Base-by-base conservation (phyloP, 2,797 vertebrate species). In the Propithecus perrieri region DNA sequence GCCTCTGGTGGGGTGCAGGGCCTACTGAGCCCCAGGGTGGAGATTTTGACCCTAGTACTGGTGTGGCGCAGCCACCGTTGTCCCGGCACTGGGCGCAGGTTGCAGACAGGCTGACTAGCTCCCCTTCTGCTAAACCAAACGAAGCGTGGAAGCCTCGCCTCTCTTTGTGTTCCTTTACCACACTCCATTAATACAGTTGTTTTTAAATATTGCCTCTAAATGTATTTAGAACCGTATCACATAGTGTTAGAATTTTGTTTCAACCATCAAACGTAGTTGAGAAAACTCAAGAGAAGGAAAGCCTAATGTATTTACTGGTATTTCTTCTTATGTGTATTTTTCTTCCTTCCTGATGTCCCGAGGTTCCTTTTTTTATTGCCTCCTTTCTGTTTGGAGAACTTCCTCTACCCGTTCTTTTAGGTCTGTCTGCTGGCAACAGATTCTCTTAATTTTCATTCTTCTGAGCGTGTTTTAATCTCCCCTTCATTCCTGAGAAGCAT, bases 301-400 rank as follows among this genome's bases (percentile, higher is more conserved):
- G 12, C 67, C 67, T 30, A 8, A 8, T n/a, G 76, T 28, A 5
- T 7, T 65, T 46, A 69, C n/a, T 5, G 0, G 0, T 24, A 2
- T 74, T 30, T 88, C 55, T 53, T n/a, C 85, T 30, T 55, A n/a
- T 17, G 35, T 53, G 43, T 75, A 14, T 75, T 65, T 85, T 85
- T 53, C 43, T 74, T 53, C 30, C 76, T 74, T 65, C 41, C 76
- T 81, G n/a, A 50, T 26, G 24, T 22, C 12, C 35, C 12, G 3
- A 2, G 17, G 18, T 43, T 53, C 55, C 15, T 55, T 87, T n/a
- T 79, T 80, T 50, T 53, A 12, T 20, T 46, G 41, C 26, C 26
- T 93, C 26, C 20, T 87, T 61, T 87, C 55, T 63, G 55, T 50
- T 63, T n/a, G 22, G 75, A 63, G 76, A 72, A 8, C 48, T 61